Base-by-base conservation (phyloP, 2,888 invertebrate genomes). In the Tetranychus truncatus region DNA sequence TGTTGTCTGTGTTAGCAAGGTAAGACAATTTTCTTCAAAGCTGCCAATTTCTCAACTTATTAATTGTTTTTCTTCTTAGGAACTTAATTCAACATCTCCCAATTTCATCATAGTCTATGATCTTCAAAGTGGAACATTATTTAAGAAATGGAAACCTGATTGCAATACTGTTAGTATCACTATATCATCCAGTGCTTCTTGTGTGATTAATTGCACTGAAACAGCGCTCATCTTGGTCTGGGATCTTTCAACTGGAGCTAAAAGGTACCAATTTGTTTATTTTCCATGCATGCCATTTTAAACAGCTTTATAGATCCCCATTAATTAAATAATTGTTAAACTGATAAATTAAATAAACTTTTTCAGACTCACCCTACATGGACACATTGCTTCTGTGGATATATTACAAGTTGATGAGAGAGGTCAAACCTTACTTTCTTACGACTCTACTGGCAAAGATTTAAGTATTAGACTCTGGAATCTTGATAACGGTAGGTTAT, bases 71-170 rank as follows among this genome's bases (percentile, higher is more conserved):
- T 66, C 34, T 44, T 74, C 69, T 76, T 85, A 88, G 82, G 88
- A 89, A 83, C 85, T 88, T 65, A 87, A 88, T 80, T 77, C 76
- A 15, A 24, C 90, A 0, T 88, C 88, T 77, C 91, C 91, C 0
- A 92, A 91, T 85, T 92, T 92, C 84, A 90, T 92, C 75, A 91
- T 92, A 74, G 91, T 92, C 73, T 92, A 92, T 83, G 92, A 93
- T 84, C 86, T 93, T 72, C 90, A 91, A 83, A 92, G 91, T 78
- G 92, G 92, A 75, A 92, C 92, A 0, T 83, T 92, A 79, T 92
- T 92, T 84, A 92, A 92, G 84, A 92, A 92, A 83, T 91, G 92
- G 91, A 92, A 92, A 84, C 91, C 91, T 1, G 88, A 88, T 45
- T 89, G 89, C 78, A 89, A 90, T 83, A 90, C 91, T 2, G 89